Base-by-base conservation (phyloP, 2,888 invertebrate genomes). In the Mythimna impura region DNA sequence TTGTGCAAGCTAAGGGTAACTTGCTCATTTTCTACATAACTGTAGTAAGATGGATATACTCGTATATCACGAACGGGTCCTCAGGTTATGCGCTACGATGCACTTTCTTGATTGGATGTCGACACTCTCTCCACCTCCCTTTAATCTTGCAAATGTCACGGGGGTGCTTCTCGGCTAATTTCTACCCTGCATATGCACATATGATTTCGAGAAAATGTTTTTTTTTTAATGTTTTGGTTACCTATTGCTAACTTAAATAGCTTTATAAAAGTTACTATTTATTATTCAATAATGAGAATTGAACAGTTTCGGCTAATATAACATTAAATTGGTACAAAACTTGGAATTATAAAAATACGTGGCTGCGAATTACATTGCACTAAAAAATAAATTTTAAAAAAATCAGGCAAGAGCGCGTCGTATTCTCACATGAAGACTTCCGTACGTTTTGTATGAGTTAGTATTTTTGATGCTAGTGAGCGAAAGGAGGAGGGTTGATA, bases 81-180 rank as follows among this genome's bases (percentile, higher is more conserved):
- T 63, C 43, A 75, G 78, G 76, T 88, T 76, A 78, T 86, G 85
- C 86, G 85, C 87, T 83, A 84, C 78, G 86, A 67, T 92, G 91
- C 92, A 92, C 89, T 91, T 89, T 90, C 90, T 87, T 92, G 91
- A 92, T 92, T 90, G 89, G 87, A 88, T 82, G 81, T 83, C 81
- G 81, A 85, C 81, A 85, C 80, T 72, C 74, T 69, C 73, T 68
- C 70, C 61, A 75, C 70, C 80, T 80, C 82, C 65, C 73, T 89
- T 90, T 89, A 90, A 91, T 90, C 88, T 89, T 81, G 73, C 80
- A 90, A 89, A 91, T 89, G 88, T 87, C 87, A 88, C 80, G 76
- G 80, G 74, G 72, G 65, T 64, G 78, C 75, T 71, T 77, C 77
- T 74, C 52, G 58, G 69, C 52, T 83, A 82, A 86, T 86, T 82